Evolutionary conservation across 2,888 invertebrate species (phyloP).

Genomic region (Melanostoma scalare): DNA sequence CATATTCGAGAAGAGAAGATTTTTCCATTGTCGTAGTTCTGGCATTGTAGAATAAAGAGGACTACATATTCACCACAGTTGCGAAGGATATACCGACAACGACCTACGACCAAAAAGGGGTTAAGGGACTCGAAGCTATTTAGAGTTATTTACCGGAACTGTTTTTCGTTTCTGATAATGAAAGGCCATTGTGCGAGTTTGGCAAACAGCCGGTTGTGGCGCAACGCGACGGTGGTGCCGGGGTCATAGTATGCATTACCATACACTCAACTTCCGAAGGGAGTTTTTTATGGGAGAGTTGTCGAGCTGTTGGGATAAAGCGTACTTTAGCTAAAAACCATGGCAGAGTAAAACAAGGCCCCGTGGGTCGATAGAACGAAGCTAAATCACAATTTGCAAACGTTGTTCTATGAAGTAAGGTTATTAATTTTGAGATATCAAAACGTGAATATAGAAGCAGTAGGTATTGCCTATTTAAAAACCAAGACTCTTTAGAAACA

Average conservation of each 20-base stretch:
- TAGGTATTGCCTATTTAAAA: too few relatives aligned
- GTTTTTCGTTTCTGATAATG: slow-evolving; percentile 48
- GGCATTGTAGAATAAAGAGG: slow-evolving; percentile 15
- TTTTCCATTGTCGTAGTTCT: slow-evolving; percentile 36
- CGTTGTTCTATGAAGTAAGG: too few relatives aligned
- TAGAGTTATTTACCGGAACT: slow-evolving; percentile 60
- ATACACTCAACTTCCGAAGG: slow-evolving; percentile 8
- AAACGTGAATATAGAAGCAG: too few relatives aligned
- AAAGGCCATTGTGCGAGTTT: slow-evolving; percentile 50
- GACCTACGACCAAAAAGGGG: slow-evolving; percentile 36
- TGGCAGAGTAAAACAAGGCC: too few relatives aligned
- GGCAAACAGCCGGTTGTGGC: slow-evolving; percentile 38
- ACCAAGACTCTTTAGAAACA: too few relatives aligned
- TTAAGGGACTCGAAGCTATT: slow-evolving; percentile 65
- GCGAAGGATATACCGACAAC: slow-evolving; percentile 13
- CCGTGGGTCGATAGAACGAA: too few relatives aligned
- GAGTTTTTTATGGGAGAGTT: slow-evolving; percentile 11
- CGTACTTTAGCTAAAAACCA: too few relatives aligned
- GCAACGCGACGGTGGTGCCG: not conserved
- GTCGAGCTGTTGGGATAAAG: not conserved
- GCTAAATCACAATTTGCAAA: too few relatives aligned
- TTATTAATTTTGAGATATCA: too few relatives aligned
- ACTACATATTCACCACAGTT: slow-evolving; percentile 38
- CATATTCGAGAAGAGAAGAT: slow-evolving; percentile 17
- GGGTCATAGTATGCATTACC: not conserved